Percentiles rank a stretch among this genome's conserved stretches.
These are phyloP conservation scores for Brienomyrus brachyistius DNA, from an alignment of 2,113 vertebrate genomes.

Conservation along the genomic window DNA sequence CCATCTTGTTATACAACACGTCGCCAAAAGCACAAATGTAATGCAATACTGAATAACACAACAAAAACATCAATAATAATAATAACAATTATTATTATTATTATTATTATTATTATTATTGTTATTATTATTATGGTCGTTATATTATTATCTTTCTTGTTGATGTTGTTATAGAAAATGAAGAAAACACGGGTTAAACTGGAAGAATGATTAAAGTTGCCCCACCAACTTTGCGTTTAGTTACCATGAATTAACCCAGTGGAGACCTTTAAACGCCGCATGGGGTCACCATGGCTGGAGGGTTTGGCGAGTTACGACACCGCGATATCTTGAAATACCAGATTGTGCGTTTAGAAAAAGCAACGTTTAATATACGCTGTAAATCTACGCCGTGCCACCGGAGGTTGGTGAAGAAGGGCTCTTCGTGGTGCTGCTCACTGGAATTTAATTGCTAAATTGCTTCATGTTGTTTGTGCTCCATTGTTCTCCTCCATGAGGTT, in stretches of 20 bases:
- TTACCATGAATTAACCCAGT: slow-evolving; percentile 37
- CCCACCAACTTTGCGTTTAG: slow-evolving; percentile 19
- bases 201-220: slow-evolving; percentile 24
- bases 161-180: neutral
- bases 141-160: neutral
- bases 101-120: too few species aligned
- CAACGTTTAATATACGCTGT: slow-evolving; percentile 20
- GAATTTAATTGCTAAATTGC: neutral
- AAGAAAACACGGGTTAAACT: slow-evolving; percentile 1
- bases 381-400: slow-evolving; percentile 13
- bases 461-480: neutral
- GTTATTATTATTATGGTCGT: too few species aligned
- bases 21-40: neutral
- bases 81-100: too few species aligned
- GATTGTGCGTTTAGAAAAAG: slow-evolving; percentile 18
- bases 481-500: neutral
- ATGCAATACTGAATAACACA: neutral
- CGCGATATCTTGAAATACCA: slow-evolving; percentile 34
- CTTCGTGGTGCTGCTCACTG: neutral
- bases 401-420: neutral
- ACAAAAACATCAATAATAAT: neutral
- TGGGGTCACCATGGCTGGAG: slow-evolving; percentile 35
- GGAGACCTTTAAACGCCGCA: slow-evolving; percentile 28
- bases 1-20: neutral
- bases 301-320: slow-evolving; percentile 27